phyloP scores from a whole-genome alignment of 2,797 vertebrate genomes.

The Glossophaga mutica region DNA sequence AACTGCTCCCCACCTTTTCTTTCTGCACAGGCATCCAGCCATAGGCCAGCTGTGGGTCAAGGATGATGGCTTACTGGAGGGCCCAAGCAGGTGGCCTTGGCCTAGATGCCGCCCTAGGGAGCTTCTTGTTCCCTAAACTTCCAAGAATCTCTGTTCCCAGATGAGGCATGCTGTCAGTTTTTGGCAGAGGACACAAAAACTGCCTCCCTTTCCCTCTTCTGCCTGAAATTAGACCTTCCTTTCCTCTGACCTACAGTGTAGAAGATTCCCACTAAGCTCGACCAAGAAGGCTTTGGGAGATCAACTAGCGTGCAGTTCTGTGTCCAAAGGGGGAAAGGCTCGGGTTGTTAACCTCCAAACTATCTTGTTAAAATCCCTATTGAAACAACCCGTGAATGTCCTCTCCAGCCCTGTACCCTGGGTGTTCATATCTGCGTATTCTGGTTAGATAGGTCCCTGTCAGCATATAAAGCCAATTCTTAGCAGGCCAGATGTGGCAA shows the following conservation, averaged over 20 bases:
- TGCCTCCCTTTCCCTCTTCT: neutral
- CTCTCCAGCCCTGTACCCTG: neutral
- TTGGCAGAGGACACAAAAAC: constrained; percentile 1
- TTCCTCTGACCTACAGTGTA: constrained; percentile 8
- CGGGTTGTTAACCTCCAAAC: neutral
- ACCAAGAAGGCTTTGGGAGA: neutral
- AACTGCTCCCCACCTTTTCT: neutral
- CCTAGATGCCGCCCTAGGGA: neutral
- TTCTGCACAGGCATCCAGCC: constrained; percentile 9
- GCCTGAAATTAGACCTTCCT: neutral
- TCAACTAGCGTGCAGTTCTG: neutral
- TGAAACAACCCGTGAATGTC: neutral
- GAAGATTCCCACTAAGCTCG: neutral
- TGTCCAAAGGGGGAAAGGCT: neutral
- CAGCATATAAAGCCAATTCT: constrained; percentile 1
- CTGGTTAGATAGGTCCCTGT: neutral
- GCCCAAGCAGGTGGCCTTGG: neutral
- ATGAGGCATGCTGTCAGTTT: constrained; percentile 8
- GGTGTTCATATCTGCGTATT: neutral
- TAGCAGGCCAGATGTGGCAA: neutral
- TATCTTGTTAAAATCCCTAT: neutral
- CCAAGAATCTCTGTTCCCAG: constrained; percentile 24
- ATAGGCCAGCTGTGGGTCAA: constrained; percentile 3
- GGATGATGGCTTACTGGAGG: neutral
- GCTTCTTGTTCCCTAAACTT: constrained; percentile 36